These are phyloP conservation scores for Clistopyga incitator DNA, from an alignment of 2,888 invertebrate species.

Conservation along the genomic window DNA sequence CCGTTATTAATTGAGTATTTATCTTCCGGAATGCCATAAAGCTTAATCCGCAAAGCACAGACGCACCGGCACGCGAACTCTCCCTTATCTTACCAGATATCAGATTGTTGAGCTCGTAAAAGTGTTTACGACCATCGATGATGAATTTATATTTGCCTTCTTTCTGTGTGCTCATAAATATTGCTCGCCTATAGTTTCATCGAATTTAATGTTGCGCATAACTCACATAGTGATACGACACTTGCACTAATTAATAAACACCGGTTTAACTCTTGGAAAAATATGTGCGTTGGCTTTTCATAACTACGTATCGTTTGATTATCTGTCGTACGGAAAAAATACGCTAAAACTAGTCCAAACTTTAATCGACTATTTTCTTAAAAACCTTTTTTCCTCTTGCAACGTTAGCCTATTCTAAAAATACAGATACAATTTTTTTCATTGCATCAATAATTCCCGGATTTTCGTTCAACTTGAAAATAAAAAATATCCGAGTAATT, in stretches of 20 bases:
- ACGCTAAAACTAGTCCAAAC: conserved; percentile 4
- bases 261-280: conserved; percentile 31
- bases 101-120: conserved; percentile 51
- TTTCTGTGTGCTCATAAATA: conserved; percentile 28
- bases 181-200: conserved; percentile 37
- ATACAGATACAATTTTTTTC: not conserved
- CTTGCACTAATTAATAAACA: conserved; percentile 27
- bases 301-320: not conserved
- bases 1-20: not conserved
- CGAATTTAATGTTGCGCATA: conserved; percentile 50
- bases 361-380: not conserved
- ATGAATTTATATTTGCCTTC: conserved; percentile 31
- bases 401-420: not conserved
- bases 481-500: too few relatives aligned
- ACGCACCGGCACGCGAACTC: not conserved
- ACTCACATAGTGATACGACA: conserved; percentile 16
- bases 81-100: conserved; percentile 38
- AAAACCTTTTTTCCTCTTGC: not conserved
- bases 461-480: not conserved
- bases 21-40: not conserved
- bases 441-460: not conserved
- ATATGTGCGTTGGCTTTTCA: conserved; percentile 15
- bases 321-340: conserved; percentile 24
- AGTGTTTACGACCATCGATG: conserved; percentile 48
- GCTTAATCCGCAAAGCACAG: not conserved